A percentile compares a stretch with the other conserved stretches of the same genome.
Evolutionary conservation across 2,888 invertebrate species (phyloP).

Genomic region (Coremacera marginata): DNA sequence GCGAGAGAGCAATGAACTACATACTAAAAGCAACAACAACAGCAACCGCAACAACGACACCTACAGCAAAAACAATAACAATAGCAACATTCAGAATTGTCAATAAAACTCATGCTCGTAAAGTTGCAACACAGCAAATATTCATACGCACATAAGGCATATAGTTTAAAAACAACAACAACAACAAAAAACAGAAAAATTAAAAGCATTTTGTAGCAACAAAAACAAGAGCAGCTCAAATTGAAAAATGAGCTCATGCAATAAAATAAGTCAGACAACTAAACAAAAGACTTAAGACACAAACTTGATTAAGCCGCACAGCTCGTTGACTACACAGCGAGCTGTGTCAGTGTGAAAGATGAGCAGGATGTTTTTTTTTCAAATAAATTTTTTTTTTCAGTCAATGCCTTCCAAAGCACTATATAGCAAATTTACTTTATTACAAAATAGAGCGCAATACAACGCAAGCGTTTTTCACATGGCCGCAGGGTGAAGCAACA

Average conservation of each 20-base stretch:
- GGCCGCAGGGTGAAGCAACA: background rate
- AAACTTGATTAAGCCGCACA: conserved; percentile 27
- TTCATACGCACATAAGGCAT: background rate
- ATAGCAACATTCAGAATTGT: background rate
- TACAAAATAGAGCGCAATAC: background rate
- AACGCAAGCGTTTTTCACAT: background rate
- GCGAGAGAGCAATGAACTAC: conserved; percentile 13
- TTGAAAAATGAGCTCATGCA: background rate
- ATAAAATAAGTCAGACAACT: background rate
- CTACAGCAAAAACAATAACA: background rate
- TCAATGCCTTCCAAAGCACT: background rate
- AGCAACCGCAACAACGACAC: background rate
- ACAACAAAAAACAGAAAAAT: conserved; percentile 32
- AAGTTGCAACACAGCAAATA: background rate
- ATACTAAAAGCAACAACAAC: background rate
- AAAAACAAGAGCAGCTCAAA: background rate
- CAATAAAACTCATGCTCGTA: conserved; percentile 15
- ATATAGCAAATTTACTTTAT: background rate
- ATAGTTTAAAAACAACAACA: background rate
- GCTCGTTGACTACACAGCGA: background rate
- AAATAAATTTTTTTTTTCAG: background rate
- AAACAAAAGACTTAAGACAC: conserved; percentile 35
- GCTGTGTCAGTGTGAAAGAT: background rate
- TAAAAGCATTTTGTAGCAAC: conserved; percentile 2
- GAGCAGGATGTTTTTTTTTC: background rate